Conservation (phyloP, 37 sponge, comb jelly and placozoan species). For the Ianthella basta region DNA sequence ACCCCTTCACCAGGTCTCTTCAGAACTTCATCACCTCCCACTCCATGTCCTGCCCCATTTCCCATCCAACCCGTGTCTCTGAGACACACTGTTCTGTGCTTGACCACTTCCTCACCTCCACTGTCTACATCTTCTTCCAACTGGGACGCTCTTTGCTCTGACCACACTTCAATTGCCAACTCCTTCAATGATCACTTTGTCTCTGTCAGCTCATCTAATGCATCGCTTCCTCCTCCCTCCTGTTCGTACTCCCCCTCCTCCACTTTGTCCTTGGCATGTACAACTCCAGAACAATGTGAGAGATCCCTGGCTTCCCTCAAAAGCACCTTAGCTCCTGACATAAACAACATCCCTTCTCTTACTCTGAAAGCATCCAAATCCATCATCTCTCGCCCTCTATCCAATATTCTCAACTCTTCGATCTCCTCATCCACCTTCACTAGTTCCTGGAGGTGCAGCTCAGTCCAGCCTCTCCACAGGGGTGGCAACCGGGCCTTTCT, state of each 20-base stretch:
- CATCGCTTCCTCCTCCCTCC: not conserved
- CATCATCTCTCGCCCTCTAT: not conserved
- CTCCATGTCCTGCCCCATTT: too few species aligned
- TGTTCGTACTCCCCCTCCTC: not conserved
- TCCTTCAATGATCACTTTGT: slow-evolving; percentile 22
- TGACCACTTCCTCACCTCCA: too few species aligned
- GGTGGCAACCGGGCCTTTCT: not conserved
- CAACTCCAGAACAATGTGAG: not conserved
- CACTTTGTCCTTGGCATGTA: not conserved
- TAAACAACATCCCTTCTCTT: not conserved
- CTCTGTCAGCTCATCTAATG: slow-evolving; percentile 6
- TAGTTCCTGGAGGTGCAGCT: not conserved
- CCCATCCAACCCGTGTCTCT: too few species aligned
- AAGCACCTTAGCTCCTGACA: not conserved
- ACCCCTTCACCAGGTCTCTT: too few species aligned
- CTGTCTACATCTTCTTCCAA: not conserved
- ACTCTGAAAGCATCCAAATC: not conserved
- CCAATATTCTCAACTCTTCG: slow-evolving; percentile 4
- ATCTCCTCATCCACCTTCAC: slow-evolving; percentile 8
- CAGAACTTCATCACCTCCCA: too few species aligned
- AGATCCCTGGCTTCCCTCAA: not conserved
- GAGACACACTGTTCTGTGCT: too few species aligned
- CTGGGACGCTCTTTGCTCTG: not conserved
- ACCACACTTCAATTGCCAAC: slow-evolving; percentile 18
- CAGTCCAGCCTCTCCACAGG: slow-evolving; percentile 7